Evolutionary conservation across 2,797 vertebrate species (phyloP), one percentile per base, ranked within the genome.

Genomic region (Pangasius larnaudii): DNA sequence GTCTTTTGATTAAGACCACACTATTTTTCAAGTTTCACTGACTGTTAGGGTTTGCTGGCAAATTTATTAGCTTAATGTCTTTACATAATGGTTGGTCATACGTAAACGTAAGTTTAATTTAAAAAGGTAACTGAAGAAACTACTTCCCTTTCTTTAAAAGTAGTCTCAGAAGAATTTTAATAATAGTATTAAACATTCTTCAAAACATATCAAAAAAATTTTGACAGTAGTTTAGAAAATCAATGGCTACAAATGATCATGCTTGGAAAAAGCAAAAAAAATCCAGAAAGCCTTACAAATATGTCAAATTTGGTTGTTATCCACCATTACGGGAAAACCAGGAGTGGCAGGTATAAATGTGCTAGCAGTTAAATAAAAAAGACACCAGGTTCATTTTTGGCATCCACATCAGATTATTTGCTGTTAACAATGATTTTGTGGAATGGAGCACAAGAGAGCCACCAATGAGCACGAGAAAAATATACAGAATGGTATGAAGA

Each of bases 61-160:
- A 74, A 74, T 27, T 74, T 30, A 78, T 78, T 53, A 30, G 27
- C 27, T 49, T 53, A 53, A 78, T 53, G n/a, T 10, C 18, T 1
- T 22, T 56, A 49, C n/a, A 83, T 71, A 51, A 87, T 77, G 51
- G 24, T 63, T 56, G 69, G 58, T 81, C 75, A 39, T 63, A 30
- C 11, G 22, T 33, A 18, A 46, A 30, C 11, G 22, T 33, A 18
- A 46, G 24, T 33, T 56, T 79, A 0, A 49, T n/a, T n/a, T n/a
- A 3, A 42, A 39, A 39, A 39, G 19, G 69, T 72, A 42, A 71
- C 10, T 42, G 36, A 72, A 4, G 9, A 39, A 72, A 72, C 3
- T 2, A 11, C 9, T 36, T 36, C 42, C 16, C 18, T 11, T 63
- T 65, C 10, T 63, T 63, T 63, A 13, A 13, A 30, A 67, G 63